phyloP scores from a whole-genome alignment of 2,113 vertebrate species.

The Pollachius pollachius region DNA sequence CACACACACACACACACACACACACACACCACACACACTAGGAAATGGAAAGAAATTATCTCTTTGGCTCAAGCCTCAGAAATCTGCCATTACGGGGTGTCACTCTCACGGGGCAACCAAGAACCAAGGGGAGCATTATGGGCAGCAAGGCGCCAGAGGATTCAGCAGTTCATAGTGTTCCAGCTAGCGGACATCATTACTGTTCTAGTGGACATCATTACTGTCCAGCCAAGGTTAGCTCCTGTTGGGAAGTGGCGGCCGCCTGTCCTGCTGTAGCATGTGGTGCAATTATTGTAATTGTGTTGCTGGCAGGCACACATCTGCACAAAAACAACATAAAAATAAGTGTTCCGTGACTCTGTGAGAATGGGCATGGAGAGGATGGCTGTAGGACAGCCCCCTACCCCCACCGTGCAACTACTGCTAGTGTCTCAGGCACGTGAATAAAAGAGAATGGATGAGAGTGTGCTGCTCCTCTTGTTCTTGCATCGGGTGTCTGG shows the following conservation, averaged over 20 bases:
- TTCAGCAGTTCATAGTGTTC: conserved; percentile 35
- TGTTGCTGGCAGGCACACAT: conserved; percentile 27
- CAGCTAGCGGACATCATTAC: conserved; percentile 20
- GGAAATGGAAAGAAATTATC: conserved; percentile 34
- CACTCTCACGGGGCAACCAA: conserved; percentile 58
- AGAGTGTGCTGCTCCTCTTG: too few species aligned
- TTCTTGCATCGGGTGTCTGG: background rate
- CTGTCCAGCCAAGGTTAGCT: conserved; percentile 55
- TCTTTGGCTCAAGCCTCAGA: conserved; percentile 47
- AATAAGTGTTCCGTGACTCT: background rate
- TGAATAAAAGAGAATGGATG: too few species aligned
- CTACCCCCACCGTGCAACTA: too few species aligned
- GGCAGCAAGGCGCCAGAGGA: conserved; percentile 41
- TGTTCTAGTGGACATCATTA: conserved; percentile 59
- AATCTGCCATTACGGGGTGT: conserved; percentile 67
- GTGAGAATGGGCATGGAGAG: background rate
- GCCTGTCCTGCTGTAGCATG: conserved; percentile 35
- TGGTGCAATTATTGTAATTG: conserved; percentile 52
- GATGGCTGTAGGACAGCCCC: too few species aligned
- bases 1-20: too few species aligned
- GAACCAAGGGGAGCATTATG: conserved; percentile 22
- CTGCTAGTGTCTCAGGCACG: too few species aligned
- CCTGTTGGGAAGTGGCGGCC: conserved; percentile 17
- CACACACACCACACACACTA: too few species aligned
- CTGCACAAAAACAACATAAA: background rate